Conservation (phyloP, 2,888 invertebrate genomes). For the Hypsopygia costalis region DNA sequence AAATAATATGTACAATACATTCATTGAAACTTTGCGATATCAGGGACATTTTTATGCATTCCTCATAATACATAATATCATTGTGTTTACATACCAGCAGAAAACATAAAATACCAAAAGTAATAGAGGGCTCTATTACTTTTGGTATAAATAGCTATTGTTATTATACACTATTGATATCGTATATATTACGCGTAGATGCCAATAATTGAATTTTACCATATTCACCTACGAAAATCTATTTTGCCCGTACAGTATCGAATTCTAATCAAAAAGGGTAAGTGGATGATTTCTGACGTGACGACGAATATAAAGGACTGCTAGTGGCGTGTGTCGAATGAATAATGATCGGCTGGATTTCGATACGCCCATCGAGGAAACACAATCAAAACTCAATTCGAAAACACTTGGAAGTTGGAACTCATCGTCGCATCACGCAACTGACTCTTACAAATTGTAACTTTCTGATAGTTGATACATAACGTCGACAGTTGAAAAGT, state of each 20-base stretch:
- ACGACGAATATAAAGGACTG: slow-evolving; percentile 40
- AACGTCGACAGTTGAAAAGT: slow-evolving; percentile 5
- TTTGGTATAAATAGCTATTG: neutral
- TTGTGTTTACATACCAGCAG: too few relatives aligned
- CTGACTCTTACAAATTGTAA: slow-evolving; percentile 32
- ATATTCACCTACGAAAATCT: slow-evolving; percentile 9
- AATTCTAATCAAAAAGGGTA: slow-evolving; percentile 49
- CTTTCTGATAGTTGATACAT: slow-evolving; percentile 18
- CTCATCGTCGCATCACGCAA: slow-evolving; percentile 56
- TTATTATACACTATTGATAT: too few relatives aligned
- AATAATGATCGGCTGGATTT: slow-evolving; percentile 55
- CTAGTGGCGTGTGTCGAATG: slow-evolving; percentile 56
- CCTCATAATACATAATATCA: too few relatives aligned
- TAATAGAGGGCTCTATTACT: too few relatives aligned
- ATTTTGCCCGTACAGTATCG: slow-evolving; percentile 16
- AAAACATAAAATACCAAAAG: too few relatives aligned
- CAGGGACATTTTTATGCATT: too few relatives aligned
- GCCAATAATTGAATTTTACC: slow-evolving; percentile 8
- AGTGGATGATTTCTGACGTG: slow-evolving; percentile 58
- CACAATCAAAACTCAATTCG: slow-evolving; percentile 69
- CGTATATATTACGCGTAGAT: too few relatives aligned
- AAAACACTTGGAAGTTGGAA: slow-evolving; percentile 60
- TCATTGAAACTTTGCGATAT: too few relatives aligned
- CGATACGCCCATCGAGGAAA: slow-evolving; percentile 48
- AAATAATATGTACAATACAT: too few relatives aligned